Base-by-base conservation (phyloP, 2,113 vertebrate genomes). In the Proterorhinus semilunaris region DNA sequence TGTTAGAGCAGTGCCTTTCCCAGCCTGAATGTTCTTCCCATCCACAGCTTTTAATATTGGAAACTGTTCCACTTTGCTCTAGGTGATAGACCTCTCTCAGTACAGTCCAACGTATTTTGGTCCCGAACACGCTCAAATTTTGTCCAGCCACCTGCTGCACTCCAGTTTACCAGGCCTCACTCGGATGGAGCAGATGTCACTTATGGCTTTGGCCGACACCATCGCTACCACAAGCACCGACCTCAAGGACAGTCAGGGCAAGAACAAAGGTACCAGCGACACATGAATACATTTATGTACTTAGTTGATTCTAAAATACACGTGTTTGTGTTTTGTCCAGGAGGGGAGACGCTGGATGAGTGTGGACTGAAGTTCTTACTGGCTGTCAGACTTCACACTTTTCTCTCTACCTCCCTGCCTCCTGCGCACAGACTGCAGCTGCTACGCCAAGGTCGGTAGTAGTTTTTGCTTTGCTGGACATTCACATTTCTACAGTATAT, bases 201-300 rank as follows among this genome's bases (percentile, higher is more conserved):
- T 99, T 74, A 97, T 98, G 96, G 98, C 98, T 0, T 89, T 99
- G 62, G 98, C 95, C 7, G 98, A 99, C 89, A 98, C 97, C 48
- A 94, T 99, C 69, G 95, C 98, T 63, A 96, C 95, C 71, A 98
- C 95, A 68, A 98, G 96, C 90, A 99, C 96, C 58, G 96, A 98
- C 82, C 94, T 98, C 53, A 94, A 95, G 82, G 94, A 96, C 84
- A 96, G 94, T 90, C 94, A 96, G 89, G 94, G 94, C 80, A 94
- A 91, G 80, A 93, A 83, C 83, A 93, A 96, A 91, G 96, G 96
- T 98, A 93, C 87, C 17, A 13, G 6, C 17, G 45, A 16, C 16
- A 46, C 59, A 46, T 11, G 10, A 50, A 50, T 42, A 36, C 55
- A 58, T 58, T 27, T 42, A 36, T 5, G 6, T 6, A 10, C 55